Conservation (phyloP, 1,140 invertebrate genomes). For the Carposina sasakii region DNA sequence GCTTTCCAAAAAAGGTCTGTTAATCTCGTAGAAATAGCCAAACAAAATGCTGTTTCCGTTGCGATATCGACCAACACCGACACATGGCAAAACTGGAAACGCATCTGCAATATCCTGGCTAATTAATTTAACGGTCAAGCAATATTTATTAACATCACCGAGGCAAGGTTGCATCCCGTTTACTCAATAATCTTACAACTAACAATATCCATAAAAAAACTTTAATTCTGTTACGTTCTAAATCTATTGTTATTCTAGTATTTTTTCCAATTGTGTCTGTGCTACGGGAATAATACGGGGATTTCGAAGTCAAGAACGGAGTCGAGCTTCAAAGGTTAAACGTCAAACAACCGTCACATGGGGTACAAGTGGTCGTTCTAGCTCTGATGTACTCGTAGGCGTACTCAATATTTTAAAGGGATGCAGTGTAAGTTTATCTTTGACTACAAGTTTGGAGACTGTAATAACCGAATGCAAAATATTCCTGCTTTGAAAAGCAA, state of each 20-base stretch:
- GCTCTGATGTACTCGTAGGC: too few relatives aligned
- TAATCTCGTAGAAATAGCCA: slow-evolving; percentile 32
- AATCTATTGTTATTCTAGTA: too few relatives aligned
- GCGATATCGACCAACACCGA: slow-evolving; percentile 32
- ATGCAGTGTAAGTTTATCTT: slow-evolving; percentile 24
- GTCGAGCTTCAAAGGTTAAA: too few relatives aligned
- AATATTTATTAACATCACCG: slow-evolving; percentile 21
- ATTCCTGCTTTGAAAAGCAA: slow-evolving; percentile 59
- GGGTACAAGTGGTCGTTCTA: too few relatives aligned
- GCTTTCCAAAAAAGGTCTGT: slow-evolving; percentile 36
- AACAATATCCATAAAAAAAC: too few relatives aligned
- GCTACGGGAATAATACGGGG: too few relatives aligned
- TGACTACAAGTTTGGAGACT: slow-evolving; percentile 27
- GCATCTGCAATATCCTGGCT: slow-evolving; percentile 46
- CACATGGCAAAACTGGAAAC: slow-evolving; percentile 48
- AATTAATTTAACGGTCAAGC: slow-evolving; percentile 31
- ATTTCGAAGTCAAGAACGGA: too few relatives aligned
- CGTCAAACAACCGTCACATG: too few relatives aligned
- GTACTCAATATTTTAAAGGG: background rate
- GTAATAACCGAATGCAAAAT: slow-evolving; percentile 59
- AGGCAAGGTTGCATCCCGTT: slow-evolving; percentile 26
- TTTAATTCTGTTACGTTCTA: too few relatives aligned
- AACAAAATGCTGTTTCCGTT: slow-evolving; percentile 52
- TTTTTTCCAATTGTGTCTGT: too few relatives aligned
- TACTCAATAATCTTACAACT: slow-evolving; percentile 4